Evolutionary conservation across 2,797 vertebrate genomes (phyloP), one percentile per base, ranked within the genome.

Genomic region (Brachyalestes nurse): DNA sequence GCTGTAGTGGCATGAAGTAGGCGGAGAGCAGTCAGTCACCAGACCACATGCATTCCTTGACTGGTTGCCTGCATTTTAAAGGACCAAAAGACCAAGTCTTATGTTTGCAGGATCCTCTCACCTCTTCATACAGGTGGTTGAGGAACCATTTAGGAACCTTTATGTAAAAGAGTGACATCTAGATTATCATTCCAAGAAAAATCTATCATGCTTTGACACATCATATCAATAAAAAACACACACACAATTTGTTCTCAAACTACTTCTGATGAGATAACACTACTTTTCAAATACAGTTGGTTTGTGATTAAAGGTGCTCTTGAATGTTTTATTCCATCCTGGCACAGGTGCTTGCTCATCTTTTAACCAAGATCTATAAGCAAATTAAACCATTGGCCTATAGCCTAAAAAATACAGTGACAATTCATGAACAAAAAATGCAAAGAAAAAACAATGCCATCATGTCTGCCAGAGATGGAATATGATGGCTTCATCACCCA

Each of bases 401-500:
- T 66, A 40, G 53, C 77, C 66, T 42, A 60, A 72, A 72, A 72
- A 58, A 75, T 55, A 19, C 21, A 34, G 28, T 67, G 38, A 58
- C 60, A 58, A 38, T 57, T 62, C 57, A 84, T 60, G 75, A 49
- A 14, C 4, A 6, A 1, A 16, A 23, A 16, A 51, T 21, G 25
- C 70, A 67, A 55, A 61, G 60, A 70, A 76, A 61, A 83, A 83
- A 81, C 76, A 58, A 67, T 66, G n/a, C 78, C 75, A 75, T 74
- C 13, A 5, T 25, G 57, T 73, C 77, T 75, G 66, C 40, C 62
- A 47, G 67, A 74, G 84, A 84, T 78, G 42, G 77, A 86, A 72
- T 78, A 77, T 88, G 75, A 90, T 83, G 91, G 91, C 90, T 77
- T 85, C 77, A 80, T 82, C 77, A 71, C 71, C 72, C 28, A 79